Base-by-base conservation (phyloP, 1,140 invertebrate species). In the Atta texana region DNA sequence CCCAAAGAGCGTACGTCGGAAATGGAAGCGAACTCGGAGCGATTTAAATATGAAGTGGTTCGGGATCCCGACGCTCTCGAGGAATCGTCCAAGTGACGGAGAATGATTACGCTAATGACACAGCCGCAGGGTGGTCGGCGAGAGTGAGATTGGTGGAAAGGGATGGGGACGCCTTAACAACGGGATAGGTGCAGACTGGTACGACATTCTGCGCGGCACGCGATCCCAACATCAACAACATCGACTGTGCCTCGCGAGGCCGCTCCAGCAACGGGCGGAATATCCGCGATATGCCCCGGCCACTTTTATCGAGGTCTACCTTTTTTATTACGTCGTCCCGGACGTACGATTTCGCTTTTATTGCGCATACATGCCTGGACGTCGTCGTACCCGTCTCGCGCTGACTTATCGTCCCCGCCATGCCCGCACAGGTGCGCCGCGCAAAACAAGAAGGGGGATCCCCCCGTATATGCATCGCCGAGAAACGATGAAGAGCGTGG, bases 81-180 rank as follows among this genome's bases (percentile, higher is more conserved):
- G 66, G 84, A 91, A 88, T 86, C 82, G 77, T 87, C 87, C 87
- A 92, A 93, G 91, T 93, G 93, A 93, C 93, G 92, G 91, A 90
- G 92, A 93, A 89, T 93, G 91, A 93, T 93, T 92, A 93, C 92
- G 92, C 88, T 93, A 93, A 93, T 92, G 92, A 93, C 87, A 89
- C 84, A 51, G n/a, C 68, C 64, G 85, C 85, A 88, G 80, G 76
- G 44, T 64, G 85, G 61, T 31, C 74, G 66, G 59, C 68, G 82
- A 6, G 24, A 2, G 7, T 64, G 49, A 24, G 80, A 82, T 24
- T 59, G 64, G 69, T 24, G 10, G 28, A 18, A n/a, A 28, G 24
- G 44, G 14, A 77, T 16, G 69, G n/a, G 63, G 72, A 87, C 55
- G 69, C 71, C 49, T 88, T 87, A 89, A 88, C 81, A 86, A 87